Conservation (phyloP, 2,797 vertebrate genomes). For the Melanotaenia parkinsoni region DNA sequence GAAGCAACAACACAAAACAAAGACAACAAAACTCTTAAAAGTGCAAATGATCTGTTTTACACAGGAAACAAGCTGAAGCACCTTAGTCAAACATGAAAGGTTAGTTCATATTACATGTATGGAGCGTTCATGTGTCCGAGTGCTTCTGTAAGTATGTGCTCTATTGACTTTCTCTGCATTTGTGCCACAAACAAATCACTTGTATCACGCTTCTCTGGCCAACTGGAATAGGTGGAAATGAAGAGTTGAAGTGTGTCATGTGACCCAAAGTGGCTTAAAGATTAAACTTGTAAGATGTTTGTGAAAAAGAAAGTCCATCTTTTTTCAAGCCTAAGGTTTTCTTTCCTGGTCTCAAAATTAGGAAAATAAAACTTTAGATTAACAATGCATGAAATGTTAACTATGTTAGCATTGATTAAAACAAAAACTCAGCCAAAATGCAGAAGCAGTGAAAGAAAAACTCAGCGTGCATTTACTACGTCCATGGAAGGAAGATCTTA, state of each 20-base stretch:
- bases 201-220: conserved; percentile 7
- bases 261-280: conserved; percentile 5
- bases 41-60: conserved; percentile 72
- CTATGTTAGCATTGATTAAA: too few species aligned
- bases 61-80: conserved; percentile 54
- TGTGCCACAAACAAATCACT: conserved; percentile 35
- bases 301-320: neutral
- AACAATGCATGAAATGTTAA: too few species aligned
- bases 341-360: too few species aligned
- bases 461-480: too few species aligned
- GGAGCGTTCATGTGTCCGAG: conserved; percentile 27
- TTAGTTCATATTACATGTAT: neutral
- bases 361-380: too few species aligned
- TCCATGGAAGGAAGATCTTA: too few species aligned
- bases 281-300: neutral
- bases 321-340: neutral
- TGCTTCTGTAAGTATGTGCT: conserved; percentile 56
- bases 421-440: too few species aligned
- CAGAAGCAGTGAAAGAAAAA: too few species aligned
- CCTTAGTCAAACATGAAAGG: conserved; percentile 33
- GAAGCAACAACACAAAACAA: conserved; percentile 49
- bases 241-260: neutral
- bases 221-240: conserved; percentile 20
- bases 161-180: conserved; percentile 55
- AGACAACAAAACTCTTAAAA: conserved; percentile 50